Base-by-base conservation (phyloP, 2,888 invertebrate species). In the Gastrophysa polygoni region DNA sequence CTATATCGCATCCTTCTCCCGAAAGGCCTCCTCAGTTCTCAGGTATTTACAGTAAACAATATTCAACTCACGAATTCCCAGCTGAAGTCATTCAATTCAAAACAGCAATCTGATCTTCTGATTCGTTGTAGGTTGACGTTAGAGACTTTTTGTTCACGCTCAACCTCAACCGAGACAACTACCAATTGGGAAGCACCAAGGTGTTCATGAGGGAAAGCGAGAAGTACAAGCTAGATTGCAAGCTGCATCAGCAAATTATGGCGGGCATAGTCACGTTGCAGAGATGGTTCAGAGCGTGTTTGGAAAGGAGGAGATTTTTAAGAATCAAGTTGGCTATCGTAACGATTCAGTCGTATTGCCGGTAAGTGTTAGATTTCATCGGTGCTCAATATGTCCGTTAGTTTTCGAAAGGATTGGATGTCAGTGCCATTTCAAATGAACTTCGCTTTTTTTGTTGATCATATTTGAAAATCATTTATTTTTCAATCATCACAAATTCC, bases 201-300 rank as follows among this genome's bases (percentile, higher is more conserved):
- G 93, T 97, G 67, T 97, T 96, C 79, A 88, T 97, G 84, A 87
- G 97, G 43, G 97, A 97, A 80, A 92, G 93, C 24, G 96, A 97
- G 81, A 96, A 97, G 82, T 89, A 94, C 73, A 92, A 94, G 78
- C 83, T 97, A 68, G 97, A 98, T 79, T 93, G 93, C 77, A 89
- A 92, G 71, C 85, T 98, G 57, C 97, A 98, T 81, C 92, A 95
- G 78, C 94, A 95, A 80, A 96, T 97, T 71, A 93, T 97, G 88
- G 90, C 92, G 57, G 91, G 94, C 73, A 96, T 97, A 75, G 90
- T 95, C 67, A 90, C 91, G 14, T 91, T 98, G 73, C 97, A 98
- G 82, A 84, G 94, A 67, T 96, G 95, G 95, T 93, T 93, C 82
- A 86, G 95, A 38, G 89, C 92, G 0, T 89, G 91, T 73, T 82